Base-by-base conservation (phyloP, 2,888 invertebrate genomes). In the Leptarthrus brevirostris region DNA sequence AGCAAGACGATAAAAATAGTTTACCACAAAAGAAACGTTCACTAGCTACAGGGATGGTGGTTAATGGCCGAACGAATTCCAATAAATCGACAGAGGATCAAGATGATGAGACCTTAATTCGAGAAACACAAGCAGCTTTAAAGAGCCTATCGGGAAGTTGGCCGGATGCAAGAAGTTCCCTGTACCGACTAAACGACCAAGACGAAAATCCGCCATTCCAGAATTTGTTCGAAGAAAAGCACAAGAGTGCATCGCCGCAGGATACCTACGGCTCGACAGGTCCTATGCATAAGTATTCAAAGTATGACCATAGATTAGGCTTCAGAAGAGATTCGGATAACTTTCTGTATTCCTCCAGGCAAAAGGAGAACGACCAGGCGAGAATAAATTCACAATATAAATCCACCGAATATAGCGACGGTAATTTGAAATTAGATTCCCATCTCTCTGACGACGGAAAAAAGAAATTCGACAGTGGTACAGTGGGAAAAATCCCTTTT, bases 91-190 rank as follows among this genome's bases (percentile, higher is more conserved):
- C 86, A 26, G 86, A 86, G 70, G 86, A 86, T 49, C 91, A 91
- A 79, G 93, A 93, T 79, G 93, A 94, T 81, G 95, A 95, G 82
- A 92, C 91, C 0, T 87, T 94, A 72, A 93, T 96, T 76, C 88
- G 93, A 66, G 95, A 96, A 83, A 95, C 96, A 2, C 95, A 95
- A 82, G 93, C 93, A 1, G 95, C 95, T 0, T 84, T 96, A 30
- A 93, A 93, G 83, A 93, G 93, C 78, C 86, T 96, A n/a, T 94
- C 95, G 0, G 94, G 93, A 14, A 93, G 92, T 82, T 94, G 94
- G 92, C 90, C 91, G 4, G 92, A 92, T 12, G 90, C 90, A 24
- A 85, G 90, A 56, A 88, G 88, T 5, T 88, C 89, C 34, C 81
- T 87, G 6, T 91, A 91, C 79, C 90, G 90, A 72, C 86, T 89